Evolutionary conservation across 2,113 vertebrate species (phyloP), one percentile per base, ranked within the genome.

Genomic region (Orycteropus afer): DNA sequence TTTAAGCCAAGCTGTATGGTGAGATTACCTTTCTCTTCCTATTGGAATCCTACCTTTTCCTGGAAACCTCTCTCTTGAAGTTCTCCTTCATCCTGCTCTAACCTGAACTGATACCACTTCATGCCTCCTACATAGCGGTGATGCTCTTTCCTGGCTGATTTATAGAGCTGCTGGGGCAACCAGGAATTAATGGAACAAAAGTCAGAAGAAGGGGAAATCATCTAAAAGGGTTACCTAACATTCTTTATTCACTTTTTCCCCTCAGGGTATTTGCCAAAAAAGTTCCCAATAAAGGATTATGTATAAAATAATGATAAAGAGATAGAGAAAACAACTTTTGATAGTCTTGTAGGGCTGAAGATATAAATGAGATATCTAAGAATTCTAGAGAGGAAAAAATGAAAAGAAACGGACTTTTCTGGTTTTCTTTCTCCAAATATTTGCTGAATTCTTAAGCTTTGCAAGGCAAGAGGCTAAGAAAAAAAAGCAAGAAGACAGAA

Each of bases 361-460:
- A 83, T 69, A 93, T 78, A 95, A 94, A 95, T 91, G 89, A 90
- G 47, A 94, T 25, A 89, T 53, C 32, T 88, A 85, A 88, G 51
- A 83, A 77, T 81, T 37, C 67, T 47, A 10, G 22, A 59, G 17
- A 83, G 57, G n/a, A 82, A 77, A 94, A 69, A 67, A 27, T 2
- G 20, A 34, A 51, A 45, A 59, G 67, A 80, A 92, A 61, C 37
- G 79, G 40, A 84, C 7, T 83, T 7, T 65, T 65, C 47, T 71
- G 27, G 69, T 82, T 82, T 94, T 78, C 55, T 76, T n/a, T n/a
- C 51, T 86, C 42, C 81, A 61, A 15, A 82, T 10, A 55, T 29
- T 40, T 40, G 37, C 78, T 74, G 63, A 86, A 89, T 47, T 77
- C 53, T 92, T 73, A 81, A 90, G 2, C 45, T 49, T 92, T 55